These are phyloP conservation scores for Platypus cylindrus DNA, from an alignment of 2,888 invertebrate genomes.

Conservation along the genomic window DNA sequence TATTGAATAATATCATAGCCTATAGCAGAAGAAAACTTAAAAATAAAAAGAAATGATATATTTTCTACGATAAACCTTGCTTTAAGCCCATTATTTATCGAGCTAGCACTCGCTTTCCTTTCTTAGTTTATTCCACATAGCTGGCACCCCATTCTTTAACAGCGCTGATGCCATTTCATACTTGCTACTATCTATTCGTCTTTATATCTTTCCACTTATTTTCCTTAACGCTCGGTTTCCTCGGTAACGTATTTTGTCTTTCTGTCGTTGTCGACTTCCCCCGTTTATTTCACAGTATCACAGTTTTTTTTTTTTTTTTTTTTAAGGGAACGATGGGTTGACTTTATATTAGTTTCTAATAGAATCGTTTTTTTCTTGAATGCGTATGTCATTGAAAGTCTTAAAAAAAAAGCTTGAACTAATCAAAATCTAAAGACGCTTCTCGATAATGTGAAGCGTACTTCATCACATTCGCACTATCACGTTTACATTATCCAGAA, in stretches of 20 bases:
- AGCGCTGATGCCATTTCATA: slow-evolving; percentile 16
- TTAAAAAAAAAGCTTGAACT: no score
- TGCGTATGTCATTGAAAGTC: no score
- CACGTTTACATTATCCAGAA: slow-evolving; percentile 16
- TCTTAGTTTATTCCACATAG: slow-evolving; percentile 13
- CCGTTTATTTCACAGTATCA: slow-evolving; percentile 15
- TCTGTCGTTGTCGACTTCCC: slow-evolving; percentile 16
- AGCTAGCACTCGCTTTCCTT: slow-evolving; percentile 10
- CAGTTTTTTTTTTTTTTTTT: no score
- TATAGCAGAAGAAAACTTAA: no score
- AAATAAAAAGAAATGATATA: no score
- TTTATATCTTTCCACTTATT: slow-evolving; percentile 13
- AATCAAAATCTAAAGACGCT: slow-evolving; percentile 11
- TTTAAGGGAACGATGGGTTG: no score
- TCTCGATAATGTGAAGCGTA: slow-evolving; percentile 31
- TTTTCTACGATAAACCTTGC: no score
- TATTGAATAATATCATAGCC: no score
- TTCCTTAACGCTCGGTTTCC: slow-evolving; percentile 16
- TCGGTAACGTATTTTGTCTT: slow-evolving; percentile 16
- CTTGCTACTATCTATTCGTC: slow-evolving; percentile 14
- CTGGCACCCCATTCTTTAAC: slow-evolving; percentile 16
- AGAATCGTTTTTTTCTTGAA: no score
- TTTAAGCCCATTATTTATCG: no score
- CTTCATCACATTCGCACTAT: slow-evolving; percentile 31
- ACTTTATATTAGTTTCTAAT: no score